Conservation (phyloP, 2,888 invertebrate species). For the Coleophora flavipennella region DNA sequence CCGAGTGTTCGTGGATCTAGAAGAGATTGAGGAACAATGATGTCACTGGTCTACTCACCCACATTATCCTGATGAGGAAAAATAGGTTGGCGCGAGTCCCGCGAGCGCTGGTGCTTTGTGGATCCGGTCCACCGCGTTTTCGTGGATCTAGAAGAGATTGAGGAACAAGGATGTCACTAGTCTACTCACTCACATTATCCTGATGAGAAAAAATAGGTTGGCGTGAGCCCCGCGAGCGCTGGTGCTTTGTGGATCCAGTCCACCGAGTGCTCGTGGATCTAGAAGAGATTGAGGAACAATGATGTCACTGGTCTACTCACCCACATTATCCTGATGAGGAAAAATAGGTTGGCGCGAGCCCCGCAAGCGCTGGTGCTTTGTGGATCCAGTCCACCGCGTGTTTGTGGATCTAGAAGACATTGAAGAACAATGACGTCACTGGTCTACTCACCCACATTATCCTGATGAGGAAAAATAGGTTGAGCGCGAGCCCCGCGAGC, state of each 20-base stretch:
- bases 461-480: conserved; percentile 84
- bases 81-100: conserved; percentile 85
- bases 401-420: too few relatives aligned
- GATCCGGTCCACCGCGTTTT: conserved; percentile 90
- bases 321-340: conserved; percentile 90
- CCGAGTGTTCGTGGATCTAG: too few relatives aligned
- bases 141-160: too few relatives aligned
- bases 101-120: conserved; percentile 88
- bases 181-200: conserved; percentile 88
- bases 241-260: conserved; percentile 94
- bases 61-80: conserved; percentile 89
- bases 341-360: conserved; percentile 85
- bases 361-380: conserved; percentile 86
- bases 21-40: too few relatives aligned
- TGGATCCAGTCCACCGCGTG: conserved; percentile 91
- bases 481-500: conserved; percentile 84
- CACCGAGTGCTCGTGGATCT: too few relatives aligned
- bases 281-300: too few relatives aligned
- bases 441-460: conserved; percentile 93
- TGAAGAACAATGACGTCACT: too few relatives aligned
- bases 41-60: too few relatives aligned
- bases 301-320: too few relatives aligned
- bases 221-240: conserved; percentile 83
- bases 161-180: too few relatives aligned
- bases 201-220: conserved; percentile 85